Evolutionary conservation across 2,888 invertebrate species (phyloP).

Genomic region (Thymelicus lineola): DNA sequence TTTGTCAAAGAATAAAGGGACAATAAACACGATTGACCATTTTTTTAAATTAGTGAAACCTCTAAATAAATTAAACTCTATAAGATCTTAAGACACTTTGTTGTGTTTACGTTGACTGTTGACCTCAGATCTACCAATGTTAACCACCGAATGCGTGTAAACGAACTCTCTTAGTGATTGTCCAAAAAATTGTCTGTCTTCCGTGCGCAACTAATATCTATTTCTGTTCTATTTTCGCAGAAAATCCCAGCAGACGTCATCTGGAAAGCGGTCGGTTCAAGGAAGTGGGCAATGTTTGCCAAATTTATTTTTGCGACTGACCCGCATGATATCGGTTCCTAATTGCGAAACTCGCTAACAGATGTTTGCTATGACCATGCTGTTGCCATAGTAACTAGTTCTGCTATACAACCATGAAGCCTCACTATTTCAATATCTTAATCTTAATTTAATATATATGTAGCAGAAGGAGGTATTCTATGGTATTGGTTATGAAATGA

Average conservation of each 20-base stretch:
- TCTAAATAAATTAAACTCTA: too few species aligned
- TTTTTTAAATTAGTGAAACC: too few species aligned
- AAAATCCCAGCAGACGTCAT: conserved; percentile 56
- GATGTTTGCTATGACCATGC: conserved; percentile 5
- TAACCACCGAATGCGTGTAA: conserved; percentile 6
- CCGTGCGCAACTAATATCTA: conserved; percentile 16
- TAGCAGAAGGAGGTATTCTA: too few species aligned
- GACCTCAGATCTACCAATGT: too few species aligned
- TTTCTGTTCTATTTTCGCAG: conserved; percentile 44
- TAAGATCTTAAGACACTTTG: too few species aligned
- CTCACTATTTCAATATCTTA: too few species aligned
- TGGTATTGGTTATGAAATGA: too few species aligned
- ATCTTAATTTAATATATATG: too few species aligned
- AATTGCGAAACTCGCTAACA: conserved; percentile 43
- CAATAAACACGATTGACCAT: too few species aligned
- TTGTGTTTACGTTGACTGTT: too few species aligned
- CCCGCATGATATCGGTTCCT: conserved; percentile 54
- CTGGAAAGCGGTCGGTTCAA: conserved; percentile 61
- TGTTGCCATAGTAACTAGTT: not conserved
- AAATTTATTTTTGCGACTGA: conserved; percentile 68
- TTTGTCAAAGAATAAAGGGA: too few species aligned
- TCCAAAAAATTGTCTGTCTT: conserved; percentile 27
- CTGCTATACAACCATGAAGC: too few species aligned
- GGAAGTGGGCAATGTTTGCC: conserved; percentile 72
- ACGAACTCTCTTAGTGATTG: conserved; percentile 23